Evolutionary conservation across 2,113 vertebrate genomes (phyloP).

Genomic region (Cavia porcellus): DNA sequence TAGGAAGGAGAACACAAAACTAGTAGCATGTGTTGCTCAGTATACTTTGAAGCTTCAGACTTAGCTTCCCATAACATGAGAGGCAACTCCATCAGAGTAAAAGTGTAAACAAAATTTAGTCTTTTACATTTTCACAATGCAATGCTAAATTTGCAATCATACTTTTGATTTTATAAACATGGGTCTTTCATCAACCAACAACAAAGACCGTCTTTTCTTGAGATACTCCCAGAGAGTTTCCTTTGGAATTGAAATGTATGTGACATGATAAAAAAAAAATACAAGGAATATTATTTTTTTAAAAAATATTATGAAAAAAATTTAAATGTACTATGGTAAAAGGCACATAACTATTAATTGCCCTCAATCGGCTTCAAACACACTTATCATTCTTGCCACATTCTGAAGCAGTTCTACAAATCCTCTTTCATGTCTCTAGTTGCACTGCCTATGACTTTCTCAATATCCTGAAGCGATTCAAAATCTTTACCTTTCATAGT

Average conservation of each 20-base stretch:
- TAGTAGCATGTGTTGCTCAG: accelerated
- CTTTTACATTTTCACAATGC: neutral
- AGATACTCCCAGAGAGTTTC: neutral
- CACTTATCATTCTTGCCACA: neutral
- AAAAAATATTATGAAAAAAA: too few relatives aligned
- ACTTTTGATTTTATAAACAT: neutral
- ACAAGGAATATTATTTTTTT: neutral
- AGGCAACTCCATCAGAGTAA: neutral
- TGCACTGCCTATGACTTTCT: neutral
- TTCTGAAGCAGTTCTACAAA: neutral
- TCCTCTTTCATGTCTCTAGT: neutral
- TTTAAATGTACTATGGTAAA: neutral
- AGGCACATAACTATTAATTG: neutral
- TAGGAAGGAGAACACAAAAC: neutral
- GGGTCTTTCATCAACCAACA: neutral
- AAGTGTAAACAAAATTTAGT: neutral
- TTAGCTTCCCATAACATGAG: neutral
- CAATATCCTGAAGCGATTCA: neutral
- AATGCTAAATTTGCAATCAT: neutral
- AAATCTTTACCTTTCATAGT: neutral
- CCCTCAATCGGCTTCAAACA: neutral
- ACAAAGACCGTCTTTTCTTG: neutral
- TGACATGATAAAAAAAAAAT: neutral
- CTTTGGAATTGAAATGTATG: neutral
- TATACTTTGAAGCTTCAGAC: neutral